Conservation (phyloP, 2,888 invertebrate species). For the Carterocephalus palaemon region DNA sequence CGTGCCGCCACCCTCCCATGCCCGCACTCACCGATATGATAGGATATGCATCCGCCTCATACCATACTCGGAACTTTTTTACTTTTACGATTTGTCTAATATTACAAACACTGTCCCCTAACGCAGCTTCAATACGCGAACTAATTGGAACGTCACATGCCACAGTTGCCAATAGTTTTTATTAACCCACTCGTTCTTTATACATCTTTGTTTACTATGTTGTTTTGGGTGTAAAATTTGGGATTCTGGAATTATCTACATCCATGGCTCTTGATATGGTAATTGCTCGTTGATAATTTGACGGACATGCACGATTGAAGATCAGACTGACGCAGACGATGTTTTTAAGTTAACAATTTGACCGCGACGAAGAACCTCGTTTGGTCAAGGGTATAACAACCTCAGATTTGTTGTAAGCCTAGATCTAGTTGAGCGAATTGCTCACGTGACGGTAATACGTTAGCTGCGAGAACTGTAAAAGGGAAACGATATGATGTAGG, state of each 20-base stretch:
- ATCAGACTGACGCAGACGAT: slow-evolving; percentile 31
- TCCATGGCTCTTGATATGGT: slow-evolving; percentile 13
- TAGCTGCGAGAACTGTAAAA: slow-evolving; percentile 7
- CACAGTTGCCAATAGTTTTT: no score
- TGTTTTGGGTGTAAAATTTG: no score
- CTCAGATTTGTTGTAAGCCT: slow-evolving; percentile 52
- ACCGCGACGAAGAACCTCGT: slow-evolving; percentile 53
- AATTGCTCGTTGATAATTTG: slow-evolving; percentile 25
- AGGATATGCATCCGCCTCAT: slow-evolving; percentile 2
- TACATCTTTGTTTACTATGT: no score
- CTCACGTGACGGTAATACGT: slow-evolving; percentile 48
- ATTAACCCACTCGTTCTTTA: no score
- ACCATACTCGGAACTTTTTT: slow-evolving; percentile 1
- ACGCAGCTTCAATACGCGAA: background rate
- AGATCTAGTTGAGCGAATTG: slow-evolving; percentile 41
- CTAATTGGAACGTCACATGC: slow-evolving; percentile 12
- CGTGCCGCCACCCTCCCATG: slow-evolving; percentile 46
- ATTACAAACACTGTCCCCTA: background rate
- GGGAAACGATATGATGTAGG: slow-evolving; percentile 10
- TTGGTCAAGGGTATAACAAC: slow-evolving; percentile 64
- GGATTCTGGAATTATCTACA: no score
- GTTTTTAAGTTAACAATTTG: slow-evolving; percentile 45
- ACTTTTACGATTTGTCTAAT: slow-evolving; percentile 15
- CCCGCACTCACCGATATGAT: slow-evolving; percentile 26
- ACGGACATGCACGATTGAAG: slow-evolving; percentile 35